A percentile compares a stretch with the other conserved stretches of the same genome.
phyloP scores from a whole-genome alignment of 2,797 vertebrate genomes.

The Sebastes flavidus region DNA sequence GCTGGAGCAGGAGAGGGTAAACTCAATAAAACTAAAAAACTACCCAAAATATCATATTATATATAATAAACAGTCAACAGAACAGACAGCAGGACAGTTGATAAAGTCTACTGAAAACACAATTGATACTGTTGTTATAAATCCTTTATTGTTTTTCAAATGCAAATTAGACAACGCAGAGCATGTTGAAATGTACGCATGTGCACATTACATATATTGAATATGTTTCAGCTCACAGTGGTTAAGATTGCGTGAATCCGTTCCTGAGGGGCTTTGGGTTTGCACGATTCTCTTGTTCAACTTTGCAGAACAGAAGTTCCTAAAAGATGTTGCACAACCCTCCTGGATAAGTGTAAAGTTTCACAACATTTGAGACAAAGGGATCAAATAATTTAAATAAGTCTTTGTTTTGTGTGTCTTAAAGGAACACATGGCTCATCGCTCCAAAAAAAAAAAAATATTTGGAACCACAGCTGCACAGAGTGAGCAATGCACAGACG shows the following conservation, averaged over 20 bases:
- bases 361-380: constrained; percentile 31
- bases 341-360: background rate
- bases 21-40: background rate
- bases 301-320: background rate
- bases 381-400: constrained; percentile 43
- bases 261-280: constrained; percentile 30
- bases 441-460: background rate
- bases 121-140: constrained; percentile 31
- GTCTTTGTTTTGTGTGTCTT: constrained; percentile 5
- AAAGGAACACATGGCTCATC: constrained; percentile 3
- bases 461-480: constrained; percentile 10
- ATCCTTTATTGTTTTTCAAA: constrained; percentile 60
- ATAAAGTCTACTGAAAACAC: background rate
- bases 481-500: constrained; percentile 22
- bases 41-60: background rate
- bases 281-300: constrained; percentile 8
- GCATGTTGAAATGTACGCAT: constrained; percentile 27
- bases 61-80: background rate
- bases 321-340: background rate
- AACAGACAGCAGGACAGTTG: background rate
- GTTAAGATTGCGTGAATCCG: constrained; percentile 19
- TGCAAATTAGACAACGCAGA: constrained; percentile 32
- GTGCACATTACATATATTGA: constrained; percentile 27
- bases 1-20: background rate
- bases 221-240: constrained; percentile 40